Evolutionary conservation across 2,113 vertebrate genomes (phyloP).

Genomic region (Rhinoptilus africanus): DNA sequence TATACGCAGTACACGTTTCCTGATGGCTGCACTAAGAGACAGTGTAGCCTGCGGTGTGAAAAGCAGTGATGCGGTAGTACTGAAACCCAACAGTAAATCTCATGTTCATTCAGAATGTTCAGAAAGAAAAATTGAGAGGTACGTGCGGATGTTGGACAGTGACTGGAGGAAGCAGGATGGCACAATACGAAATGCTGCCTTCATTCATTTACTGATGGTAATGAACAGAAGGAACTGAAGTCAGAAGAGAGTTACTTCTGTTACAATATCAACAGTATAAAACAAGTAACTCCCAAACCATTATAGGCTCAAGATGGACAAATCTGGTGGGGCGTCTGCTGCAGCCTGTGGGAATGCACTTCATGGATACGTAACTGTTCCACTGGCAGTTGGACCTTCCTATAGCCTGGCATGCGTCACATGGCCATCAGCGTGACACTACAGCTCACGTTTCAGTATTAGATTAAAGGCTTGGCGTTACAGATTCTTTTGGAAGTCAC

Average conservation of each 20-base stretch:
- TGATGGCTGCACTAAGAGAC: not conserved
- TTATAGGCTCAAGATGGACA: not conserved
- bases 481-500: not conserved
- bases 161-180: not conserved
- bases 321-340: not conserved
- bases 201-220: not conserved
- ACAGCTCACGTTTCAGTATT: not conserved
- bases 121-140: not conserved
- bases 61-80: not conserved
- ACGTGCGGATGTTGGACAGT: not conserved
- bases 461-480: not conserved
- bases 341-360: not conserved
- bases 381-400: not conserved
- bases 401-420: not conserved
- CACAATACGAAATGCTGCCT: not conserved
- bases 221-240: not conserved
- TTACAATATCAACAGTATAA: not conserved
- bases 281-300: not conserved
- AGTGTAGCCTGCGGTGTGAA: not conserved
- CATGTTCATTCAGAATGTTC: not conserved
- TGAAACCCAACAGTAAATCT: not conserved
- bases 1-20: not conserved
- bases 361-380: accelerated
- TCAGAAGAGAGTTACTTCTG: not conserved
- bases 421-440: not conserved